Evolutionary conservation across 92 coral and sea anemone genomes (phyloP), one percentile per base, ranked within the genome.

Genomic region (Umimayanthus kanabou): DNA sequence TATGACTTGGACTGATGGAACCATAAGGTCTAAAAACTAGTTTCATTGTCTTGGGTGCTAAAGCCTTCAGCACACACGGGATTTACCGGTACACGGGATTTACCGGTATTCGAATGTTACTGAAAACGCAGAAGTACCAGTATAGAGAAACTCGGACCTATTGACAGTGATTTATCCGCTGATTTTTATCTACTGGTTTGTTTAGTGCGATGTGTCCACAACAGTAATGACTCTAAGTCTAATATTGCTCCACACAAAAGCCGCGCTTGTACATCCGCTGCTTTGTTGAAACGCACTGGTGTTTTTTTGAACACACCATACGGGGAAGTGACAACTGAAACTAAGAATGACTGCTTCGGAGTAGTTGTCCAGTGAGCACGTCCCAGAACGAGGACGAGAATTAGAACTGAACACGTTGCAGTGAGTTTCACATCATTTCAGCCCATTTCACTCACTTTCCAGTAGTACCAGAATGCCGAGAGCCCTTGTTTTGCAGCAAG

Each of bases 361-460:
- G 28, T 18, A 30, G 23, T 40, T 29, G 23, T 20, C 28, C 4
- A 14, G 77, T 13, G 20, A 73, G 45, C 43, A 73, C 77, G 77
- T 73, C 42, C 77, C 2, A 73, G 5, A 13, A 30, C 18, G 45
- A 40, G 23, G 47, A 15, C 33, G 77, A 22, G 16, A 73, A 15
- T 1, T 28, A 0, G 15, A 73, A 73, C 42, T 73, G 77, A 18
- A 73, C 42, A 33, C n/a, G 77, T 39, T 40, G 80, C 16, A 76
- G 80, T 39, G 58, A 23, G 80, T 76, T 25, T 76, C 47, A 76
- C 57, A 20, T 40, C 80, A 43, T 76, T 43, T 76, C 80, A 76
- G 80, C 26, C 22, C 28, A 25, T 76, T 39, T 4, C 15, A 76
- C 26, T 40, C 10, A 43, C 80, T n/a, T 39, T 39, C 28, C 43